Conservation (phyloP, 2,113 vertebrate genomes). For the Calidris pygmaea region DNA sequence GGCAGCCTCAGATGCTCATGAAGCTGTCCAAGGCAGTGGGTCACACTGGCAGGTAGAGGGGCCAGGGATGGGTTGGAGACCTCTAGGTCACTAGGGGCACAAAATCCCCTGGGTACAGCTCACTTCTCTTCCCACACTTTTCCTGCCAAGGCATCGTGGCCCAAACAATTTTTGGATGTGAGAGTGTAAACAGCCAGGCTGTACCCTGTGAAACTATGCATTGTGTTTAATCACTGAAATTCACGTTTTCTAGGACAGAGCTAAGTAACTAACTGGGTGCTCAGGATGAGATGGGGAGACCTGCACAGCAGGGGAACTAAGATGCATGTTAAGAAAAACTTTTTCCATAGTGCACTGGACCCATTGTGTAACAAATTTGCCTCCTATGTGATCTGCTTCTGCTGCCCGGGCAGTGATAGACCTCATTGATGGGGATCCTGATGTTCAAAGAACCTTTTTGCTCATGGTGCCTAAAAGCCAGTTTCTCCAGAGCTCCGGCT, state of each 20-base stretch:
- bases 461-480: background rate
- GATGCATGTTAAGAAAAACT: background rate
- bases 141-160: background rate
- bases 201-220: background rate
- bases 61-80: background rate
- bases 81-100: background rate
- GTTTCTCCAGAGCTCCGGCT: background rate
- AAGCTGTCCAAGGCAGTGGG: background rate
- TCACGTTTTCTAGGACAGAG: background rate
- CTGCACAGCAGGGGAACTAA: background rate
- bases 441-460: background rate
- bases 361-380: background rate
- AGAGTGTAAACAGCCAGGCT: background rate
- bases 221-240: background rate
- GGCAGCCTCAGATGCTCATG: rapidly evolving
- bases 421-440: background rate
- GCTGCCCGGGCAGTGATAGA: background rate
- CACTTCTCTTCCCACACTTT: background rate
- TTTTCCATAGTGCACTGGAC: background rate
- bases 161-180: background rate
- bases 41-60: background rate
- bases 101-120: background rate
- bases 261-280: background rate
- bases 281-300: background rate
- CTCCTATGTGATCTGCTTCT: background rate